Percentiles rank a stretch among this genome's conserved stretches.
phyloP scores from a whole-genome alignment of 2,888 invertebrate genomes.

The Petrolisthes cinctipes region DNA sequence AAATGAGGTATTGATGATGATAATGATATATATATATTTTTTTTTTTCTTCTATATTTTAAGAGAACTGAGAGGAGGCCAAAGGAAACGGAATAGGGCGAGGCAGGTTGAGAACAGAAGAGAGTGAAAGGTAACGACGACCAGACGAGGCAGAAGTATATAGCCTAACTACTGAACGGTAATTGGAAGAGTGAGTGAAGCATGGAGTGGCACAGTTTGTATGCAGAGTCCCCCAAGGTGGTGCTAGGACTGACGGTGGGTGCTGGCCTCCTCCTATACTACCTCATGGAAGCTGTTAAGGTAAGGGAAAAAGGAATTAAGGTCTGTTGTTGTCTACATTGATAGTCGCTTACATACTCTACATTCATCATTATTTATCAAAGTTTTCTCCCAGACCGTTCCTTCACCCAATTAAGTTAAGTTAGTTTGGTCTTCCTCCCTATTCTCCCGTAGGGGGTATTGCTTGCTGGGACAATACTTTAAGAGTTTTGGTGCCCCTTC shows the following conservation, averaged over 20 bases:
- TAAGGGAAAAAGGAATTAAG: not conserved
- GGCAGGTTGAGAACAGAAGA: not conserved
- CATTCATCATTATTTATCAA: not conserved
- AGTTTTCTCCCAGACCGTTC: too few species aligned
- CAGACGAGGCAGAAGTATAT: not conserved
- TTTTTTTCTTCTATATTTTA: too few species aligned
- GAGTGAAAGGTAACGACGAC: not conserved
- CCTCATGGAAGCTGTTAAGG: conserved; percentile 51
- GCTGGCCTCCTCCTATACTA: conserved; percentile 47
- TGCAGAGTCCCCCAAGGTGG: conserved; percentile 34
- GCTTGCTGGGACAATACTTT: too few species aligned
- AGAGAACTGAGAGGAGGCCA: too few species aligned
- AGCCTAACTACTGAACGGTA: not conserved
- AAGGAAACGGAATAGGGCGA: not conserved
- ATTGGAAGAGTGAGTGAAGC: not conserved
- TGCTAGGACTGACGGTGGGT: conserved; percentile 41
- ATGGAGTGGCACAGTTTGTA: conserved; percentile 46
- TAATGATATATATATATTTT: too few species aligned
- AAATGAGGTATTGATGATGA: too few species aligned
- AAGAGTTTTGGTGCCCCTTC: too few species aligned
- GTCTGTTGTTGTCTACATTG: too few species aligned
- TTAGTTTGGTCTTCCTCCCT: too few species aligned
- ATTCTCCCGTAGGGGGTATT: too few species aligned
- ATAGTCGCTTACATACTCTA: not conserved
- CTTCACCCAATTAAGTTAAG: too few species aligned